A percentile compares a stretch with the other conserved stretches of the same genome.
phyloP scores from a whole-genome alignment of 1,140 invertebrate genomes.

The Lycorma delicatula region DNA sequence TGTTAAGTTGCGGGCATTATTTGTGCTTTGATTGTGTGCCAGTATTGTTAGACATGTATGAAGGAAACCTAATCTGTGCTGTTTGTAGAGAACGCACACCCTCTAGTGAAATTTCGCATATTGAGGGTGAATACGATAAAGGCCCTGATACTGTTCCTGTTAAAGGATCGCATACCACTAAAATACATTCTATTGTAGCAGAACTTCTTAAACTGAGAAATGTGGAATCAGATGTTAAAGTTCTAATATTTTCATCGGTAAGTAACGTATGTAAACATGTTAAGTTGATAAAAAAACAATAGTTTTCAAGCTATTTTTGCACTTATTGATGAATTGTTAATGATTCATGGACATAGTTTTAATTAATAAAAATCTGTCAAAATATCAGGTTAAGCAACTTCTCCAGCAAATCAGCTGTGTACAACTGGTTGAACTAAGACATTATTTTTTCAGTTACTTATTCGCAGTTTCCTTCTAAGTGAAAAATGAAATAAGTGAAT shows the following conservation, averaged over 20 bases:
- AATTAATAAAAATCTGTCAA: no score
- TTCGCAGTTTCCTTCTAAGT: no score
- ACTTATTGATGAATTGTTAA: no score
- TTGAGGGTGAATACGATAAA: conserved; percentile 40
- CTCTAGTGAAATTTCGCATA: conserved; percentile 49
- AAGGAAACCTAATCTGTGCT: conserved; percentile 43
- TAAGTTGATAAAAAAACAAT: no score
- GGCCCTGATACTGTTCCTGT: conserved; percentile 23
- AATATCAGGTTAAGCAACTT: no score
- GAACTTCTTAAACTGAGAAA: conserved; percentile 47
- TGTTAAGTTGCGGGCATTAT: conserved; percentile 59
- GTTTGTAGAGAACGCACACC: conserved; percentile 53
- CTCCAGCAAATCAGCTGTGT: no score
- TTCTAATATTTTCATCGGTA: conserved; percentile 63
- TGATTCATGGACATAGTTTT: no score
- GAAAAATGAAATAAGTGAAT: no score
- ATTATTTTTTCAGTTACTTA: no score
- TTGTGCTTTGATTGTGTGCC: conserved; percentile 56
- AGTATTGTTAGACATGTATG: conserved; percentile 18
- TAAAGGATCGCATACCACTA: conserved; percentile 57
- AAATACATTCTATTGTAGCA: conserved; percentile 58
- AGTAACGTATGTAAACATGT: conserved; percentile 24
- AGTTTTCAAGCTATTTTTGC: no score
- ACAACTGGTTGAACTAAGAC: no score
- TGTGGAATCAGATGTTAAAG: conserved; percentile 51